phyloP scores from a whole-genome alignment of 2,888 invertebrate genomes.

The Coelogynopora nodosa region DNA sequence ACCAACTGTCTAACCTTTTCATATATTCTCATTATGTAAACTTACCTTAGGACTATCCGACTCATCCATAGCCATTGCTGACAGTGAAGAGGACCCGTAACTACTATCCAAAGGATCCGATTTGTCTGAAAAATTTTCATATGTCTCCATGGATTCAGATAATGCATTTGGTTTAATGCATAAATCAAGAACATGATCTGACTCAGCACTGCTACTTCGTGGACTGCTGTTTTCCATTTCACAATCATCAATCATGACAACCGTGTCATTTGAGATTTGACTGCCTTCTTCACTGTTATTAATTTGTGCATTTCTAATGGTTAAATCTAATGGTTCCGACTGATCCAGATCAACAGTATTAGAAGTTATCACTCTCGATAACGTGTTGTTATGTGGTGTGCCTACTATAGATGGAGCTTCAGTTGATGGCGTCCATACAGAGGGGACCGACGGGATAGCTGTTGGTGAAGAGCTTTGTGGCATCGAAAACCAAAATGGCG shows the following conservation, averaged over 20 bases:
- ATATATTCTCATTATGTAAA: not conserved
- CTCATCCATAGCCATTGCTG: slow-evolving; percentile 21
- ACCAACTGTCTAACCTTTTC: not conserved
- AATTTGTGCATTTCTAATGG: no score
- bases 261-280: not conserved
- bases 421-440: not conserved
- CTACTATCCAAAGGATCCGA: slow-evolving; percentile 32
- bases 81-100: slow-evolving; percentile 20
- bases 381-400: no score
- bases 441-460: slow-evolving; percentile 47
- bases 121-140: slow-evolving; percentile 35
- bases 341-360: not conserved
- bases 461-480: slow-evolving; percentile 48
- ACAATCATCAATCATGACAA: not conserved
- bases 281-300: not conserved
- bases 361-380: no score
- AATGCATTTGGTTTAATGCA: not conserved
- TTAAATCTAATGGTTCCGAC: slow-evolving; percentile 23
- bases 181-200: not conserved
- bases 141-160: slow-evolving; percentile 32
- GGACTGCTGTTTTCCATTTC: not conserved
- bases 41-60: slow-evolving; percentile 24
- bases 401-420: not conserved
- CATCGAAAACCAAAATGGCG: slow-evolving; percentile 12
- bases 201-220: not conserved